A percentile compares a stretch with the other conserved stretches of the same genome.
These are phyloP conservation scores for Hydra vulgaris DNA, from an alignment of 30 jellyfish, hydroid and myxozoan species.

Conservation along the genomic window DNA sequence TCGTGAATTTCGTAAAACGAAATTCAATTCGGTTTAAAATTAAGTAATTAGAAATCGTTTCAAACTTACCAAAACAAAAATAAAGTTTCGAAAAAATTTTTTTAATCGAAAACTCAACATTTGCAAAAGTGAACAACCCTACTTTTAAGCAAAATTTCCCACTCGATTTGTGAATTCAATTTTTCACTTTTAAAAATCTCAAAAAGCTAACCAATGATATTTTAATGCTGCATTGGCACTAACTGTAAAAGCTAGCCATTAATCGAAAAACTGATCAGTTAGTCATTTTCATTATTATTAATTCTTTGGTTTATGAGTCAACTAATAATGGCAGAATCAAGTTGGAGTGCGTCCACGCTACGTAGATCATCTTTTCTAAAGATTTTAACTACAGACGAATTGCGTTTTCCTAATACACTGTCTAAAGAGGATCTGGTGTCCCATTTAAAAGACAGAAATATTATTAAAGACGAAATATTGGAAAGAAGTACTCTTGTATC, in stretches of 20 bases:
- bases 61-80: no score
- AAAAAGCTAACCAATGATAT: no score
- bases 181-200: no score
- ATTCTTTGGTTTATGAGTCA: background rate
- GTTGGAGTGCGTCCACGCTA: constrained; percentile 7
- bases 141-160: no score
- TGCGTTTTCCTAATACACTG: background rate
- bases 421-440: background rate
- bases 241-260: background rate
- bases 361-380: background rate
- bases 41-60: no score
- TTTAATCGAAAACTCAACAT: no score
- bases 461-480: background rate
- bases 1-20: no score
- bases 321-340: constrained; percentile 2
- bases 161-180: no score
- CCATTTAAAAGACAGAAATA: background rate
- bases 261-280: background rate
- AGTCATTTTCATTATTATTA: background rate
- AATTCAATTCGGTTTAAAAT: no score
- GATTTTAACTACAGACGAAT: background rate
- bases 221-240: no score
- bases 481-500: background rate
- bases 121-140: no score
- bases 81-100: no score